A percentile compares a stretch with the other conserved stretches of the same genome.
phyloP scores from a whole-genome alignment of 2,113 vertebrate genomes.

The Origma solitaria region DNA sequence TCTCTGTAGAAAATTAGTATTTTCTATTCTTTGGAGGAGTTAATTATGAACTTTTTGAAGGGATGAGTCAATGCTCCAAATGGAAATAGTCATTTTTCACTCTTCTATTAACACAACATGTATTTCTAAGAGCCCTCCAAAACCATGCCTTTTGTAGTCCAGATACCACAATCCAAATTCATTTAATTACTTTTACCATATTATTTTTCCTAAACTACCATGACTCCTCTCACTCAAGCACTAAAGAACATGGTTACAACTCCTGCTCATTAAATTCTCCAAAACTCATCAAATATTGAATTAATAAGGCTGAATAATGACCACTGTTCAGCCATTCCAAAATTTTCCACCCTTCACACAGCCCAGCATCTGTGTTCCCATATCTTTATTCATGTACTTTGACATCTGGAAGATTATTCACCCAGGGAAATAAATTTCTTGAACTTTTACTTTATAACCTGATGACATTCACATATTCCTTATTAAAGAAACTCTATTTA shows the following conservation, averaged over 20 bases:
- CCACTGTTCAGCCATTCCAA: not conserved
- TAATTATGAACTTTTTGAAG: slow-evolving; percentile 17
- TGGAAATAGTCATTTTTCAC: not conserved
- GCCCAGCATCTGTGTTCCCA: not conserved
- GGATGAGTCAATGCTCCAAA: not conserved
- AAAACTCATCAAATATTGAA: not conserved
- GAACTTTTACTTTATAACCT: not conserved
- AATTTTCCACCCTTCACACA: not conserved
- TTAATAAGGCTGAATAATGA: not conserved
- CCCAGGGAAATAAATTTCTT: not conserved
- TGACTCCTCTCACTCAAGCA: not conserved
- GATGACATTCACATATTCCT: not conserved
- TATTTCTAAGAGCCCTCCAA: slow-evolving; percentile 23
- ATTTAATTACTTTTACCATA: slow-evolving; percentile 31
- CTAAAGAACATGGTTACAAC: not conserved
- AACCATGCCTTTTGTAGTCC: not conserved
- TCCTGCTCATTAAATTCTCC: not conserved
- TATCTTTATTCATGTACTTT: not conserved
- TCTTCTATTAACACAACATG: slow-evolving; percentile 27
- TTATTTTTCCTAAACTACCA: slow-evolving; percentile 7
- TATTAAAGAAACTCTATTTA: not conserved
- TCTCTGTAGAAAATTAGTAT: not conserved
- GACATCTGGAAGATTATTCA: not conserved
- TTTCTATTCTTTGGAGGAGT: not conserved
- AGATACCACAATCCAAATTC: not conserved